Evolutionary conservation across 2,797 vertebrate genomes (phyloP).

Genomic region (Oryzias sinensis): DNA sequence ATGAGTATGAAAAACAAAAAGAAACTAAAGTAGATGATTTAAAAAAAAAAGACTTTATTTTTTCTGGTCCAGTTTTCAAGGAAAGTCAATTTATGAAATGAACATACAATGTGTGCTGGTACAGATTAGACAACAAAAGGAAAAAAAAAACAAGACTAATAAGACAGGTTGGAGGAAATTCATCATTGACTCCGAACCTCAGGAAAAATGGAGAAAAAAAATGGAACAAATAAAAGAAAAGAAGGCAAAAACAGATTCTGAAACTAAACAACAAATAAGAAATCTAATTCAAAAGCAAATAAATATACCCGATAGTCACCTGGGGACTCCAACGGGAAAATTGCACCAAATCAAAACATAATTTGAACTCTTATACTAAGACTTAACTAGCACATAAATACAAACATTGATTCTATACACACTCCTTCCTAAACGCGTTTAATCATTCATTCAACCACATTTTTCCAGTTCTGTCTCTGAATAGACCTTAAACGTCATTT

Average conservation of each 20-base stretch:
- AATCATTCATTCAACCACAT: constrained; percentile 43
- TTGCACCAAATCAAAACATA: constrained; percentile 80
- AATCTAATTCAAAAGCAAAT: constrained; percentile 74
- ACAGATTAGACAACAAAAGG: constrained; percentile 61
- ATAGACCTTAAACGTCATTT: constrained; percentile 54
- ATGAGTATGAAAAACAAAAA: constrained; percentile 23
- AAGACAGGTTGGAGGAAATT: constrained; percentile 66
- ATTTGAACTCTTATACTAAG: constrained; percentile 7
- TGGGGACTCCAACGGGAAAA: constrained; percentile 58
- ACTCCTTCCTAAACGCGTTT: constrained; percentile 43
- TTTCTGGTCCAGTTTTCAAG: constrained; percentile 73
- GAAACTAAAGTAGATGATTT: constrained; percentile 59
- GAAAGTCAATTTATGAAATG: constrained; percentile 62
- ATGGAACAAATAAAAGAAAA: not conserved
- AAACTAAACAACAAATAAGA: constrained; percentile 69
- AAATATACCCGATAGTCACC: constrained; percentile 74
- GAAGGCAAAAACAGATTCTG: constrained; percentile 57
- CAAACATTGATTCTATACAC: constrained; percentile 50
- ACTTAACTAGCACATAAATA: constrained; percentile 58
- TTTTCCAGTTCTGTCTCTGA: constrained; percentile 42
- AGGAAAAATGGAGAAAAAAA: constrained; percentile 51
- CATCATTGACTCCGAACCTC: constrained; percentile 65
- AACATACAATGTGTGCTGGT: constrained; percentile 67
- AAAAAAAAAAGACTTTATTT: constrained; percentile 79
- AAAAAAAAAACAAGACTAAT: constrained; percentile 48